Evolutionary conservation across 2,113 vertebrate genomes (phyloP).

Genomic region (Agelaius phoeniceus): DNA sequence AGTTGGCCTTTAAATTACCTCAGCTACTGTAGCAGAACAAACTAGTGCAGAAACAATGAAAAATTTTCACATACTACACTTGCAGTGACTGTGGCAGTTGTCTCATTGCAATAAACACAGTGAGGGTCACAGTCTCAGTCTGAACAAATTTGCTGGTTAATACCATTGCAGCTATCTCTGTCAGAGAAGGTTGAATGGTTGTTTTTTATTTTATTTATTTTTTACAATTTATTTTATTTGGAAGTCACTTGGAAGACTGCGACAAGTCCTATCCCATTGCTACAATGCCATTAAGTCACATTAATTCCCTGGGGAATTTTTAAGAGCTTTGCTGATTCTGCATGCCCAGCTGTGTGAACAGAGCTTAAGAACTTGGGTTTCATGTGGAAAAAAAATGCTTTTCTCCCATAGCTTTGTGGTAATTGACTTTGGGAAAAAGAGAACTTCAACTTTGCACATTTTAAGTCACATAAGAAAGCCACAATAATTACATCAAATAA

Average conservation of each 20-base stretch:
- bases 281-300: constrained; percentile 34
- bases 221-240: not conserved
- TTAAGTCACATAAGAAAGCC: not conserved
- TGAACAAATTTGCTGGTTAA: constrained; percentile 38
- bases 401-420: constrained; percentile 7
- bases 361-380: constrained; percentile 56
- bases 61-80: constrained; percentile 37
- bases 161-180: not conserved
- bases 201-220: not conserved
- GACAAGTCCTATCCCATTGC: constrained; percentile 19
- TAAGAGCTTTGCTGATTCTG: constrained; percentile 71
- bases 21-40: constrained; percentile 34
- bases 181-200: not conserved
- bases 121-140: not conserved
- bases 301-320: constrained; percentile 23
- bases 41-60: not conserved
- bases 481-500: not conserved
- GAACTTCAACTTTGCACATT: not conserved
- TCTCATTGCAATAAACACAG: not conserved
- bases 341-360: constrained; percentile 61
- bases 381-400: constrained; percentile 47
- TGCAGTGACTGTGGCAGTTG: not conserved
- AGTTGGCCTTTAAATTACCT: not conserved
- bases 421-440: not conserved
- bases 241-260: constrained; percentile 36